A percentile compares a stretch with the other conserved stretches of the same genome.
Conservation (phyloP, 2,113 vertebrate species). For the Epinephelus fuscoguttatus region DNA sequence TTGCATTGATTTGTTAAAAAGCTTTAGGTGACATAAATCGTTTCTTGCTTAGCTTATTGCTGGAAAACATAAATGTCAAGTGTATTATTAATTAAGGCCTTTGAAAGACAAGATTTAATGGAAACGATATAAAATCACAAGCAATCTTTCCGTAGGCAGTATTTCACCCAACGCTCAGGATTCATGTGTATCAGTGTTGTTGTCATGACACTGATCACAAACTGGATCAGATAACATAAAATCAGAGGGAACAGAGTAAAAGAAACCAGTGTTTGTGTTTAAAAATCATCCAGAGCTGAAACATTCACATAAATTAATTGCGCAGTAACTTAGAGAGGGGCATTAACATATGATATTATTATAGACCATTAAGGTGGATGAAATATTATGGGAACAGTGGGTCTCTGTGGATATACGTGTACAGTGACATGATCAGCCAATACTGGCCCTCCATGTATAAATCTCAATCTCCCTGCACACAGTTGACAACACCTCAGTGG, state of each 20-base stretch:
- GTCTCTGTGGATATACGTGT: constrained; percentile 41
- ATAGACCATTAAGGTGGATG: constrained; percentile 59
- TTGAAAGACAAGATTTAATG: constrained; percentile 90
- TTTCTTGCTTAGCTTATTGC: constrained; percentile 97
- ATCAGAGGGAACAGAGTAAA: constrained; percentile 1
- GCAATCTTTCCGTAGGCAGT: constrained; percentile 80
- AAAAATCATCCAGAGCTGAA: constrained; percentile 3
- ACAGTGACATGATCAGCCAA: constrained; percentile 53
- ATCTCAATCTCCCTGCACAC: constrained; percentile 21
- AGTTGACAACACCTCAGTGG: not conserved
- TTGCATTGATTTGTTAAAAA: constrained; percentile 99
- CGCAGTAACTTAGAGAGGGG: constrained; percentile 39
- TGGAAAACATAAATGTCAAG: constrained; percentile 94
- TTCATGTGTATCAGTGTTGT: constrained; percentile 57
- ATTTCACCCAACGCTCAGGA: constrained; percentile 70
- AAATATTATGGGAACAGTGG: constrained; percentile 45
- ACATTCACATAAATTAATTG: constrained; percentile 29
- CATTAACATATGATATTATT: constrained; percentile 67
- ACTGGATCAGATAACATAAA: constrained; percentile 27
- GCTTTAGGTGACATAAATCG: constrained; percentile 99
- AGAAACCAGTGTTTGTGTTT: constrained; percentile 41
- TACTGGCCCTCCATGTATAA: constrained; percentile 14
- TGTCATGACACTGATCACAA: constrained; percentile 55
- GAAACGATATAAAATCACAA: constrained; percentile 84
- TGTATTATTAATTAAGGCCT: constrained; percentile 94